Evolutionary conservation across 2,888 invertebrate genomes (phyloP).

Genomic region (Parasteatoda lunata): DNA sequence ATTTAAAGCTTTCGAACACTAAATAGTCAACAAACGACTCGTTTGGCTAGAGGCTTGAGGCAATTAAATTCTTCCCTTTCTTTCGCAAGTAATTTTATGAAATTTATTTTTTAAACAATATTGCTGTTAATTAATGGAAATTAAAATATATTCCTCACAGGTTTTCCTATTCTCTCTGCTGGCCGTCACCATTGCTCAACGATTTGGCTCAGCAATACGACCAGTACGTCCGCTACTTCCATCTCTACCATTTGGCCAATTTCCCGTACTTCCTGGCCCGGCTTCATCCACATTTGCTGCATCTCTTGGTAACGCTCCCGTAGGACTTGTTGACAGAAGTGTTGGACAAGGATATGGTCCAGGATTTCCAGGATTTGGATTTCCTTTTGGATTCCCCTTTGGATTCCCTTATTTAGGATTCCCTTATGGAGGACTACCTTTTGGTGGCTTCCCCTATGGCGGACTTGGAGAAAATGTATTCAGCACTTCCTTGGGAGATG

Average conservation of each 20-base stretch:
- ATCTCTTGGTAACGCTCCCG: constrained; percentile 14
- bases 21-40: too few species aligned
- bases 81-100: too few species aligned
- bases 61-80: too few species aligned
- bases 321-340: constrained; percentile 13
- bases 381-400: neutral
- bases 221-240: too few species aligned
- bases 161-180: neutral
- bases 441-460: neutral
- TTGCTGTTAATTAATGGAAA: too few species aligned
- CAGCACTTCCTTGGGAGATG: constrained; percentile 20
- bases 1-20: too few species aligned
- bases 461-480: neutral
- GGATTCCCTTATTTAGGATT: neutral
- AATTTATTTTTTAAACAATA: too few species aligned
- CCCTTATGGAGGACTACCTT: too few species aligned
- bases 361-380: neutral
- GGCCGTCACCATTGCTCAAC: neutral
- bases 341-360: neutral
- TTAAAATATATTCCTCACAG: too few species aligned
- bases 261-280: neutral
- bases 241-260: too few species aligned
- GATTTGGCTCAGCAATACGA: neutral
- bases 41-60: too few species aligned
- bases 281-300: neutral